phyloP scores from a whole-genome alignment of 2,888 invertebrate genomes.

The Tryphoninae sp. region DNA sequence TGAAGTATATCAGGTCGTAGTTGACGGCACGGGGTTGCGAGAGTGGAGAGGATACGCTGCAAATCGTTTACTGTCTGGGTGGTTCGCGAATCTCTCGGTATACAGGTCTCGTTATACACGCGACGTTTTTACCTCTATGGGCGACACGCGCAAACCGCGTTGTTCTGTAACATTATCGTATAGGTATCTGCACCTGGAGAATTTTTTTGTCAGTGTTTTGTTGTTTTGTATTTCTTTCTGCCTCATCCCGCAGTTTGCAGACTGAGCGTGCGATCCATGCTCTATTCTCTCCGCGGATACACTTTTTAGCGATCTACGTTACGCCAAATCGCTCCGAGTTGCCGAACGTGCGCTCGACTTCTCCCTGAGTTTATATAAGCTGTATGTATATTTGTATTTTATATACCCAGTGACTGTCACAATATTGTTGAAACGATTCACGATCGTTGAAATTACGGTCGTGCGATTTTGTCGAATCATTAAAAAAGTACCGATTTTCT shows the following conservation, averaged over 20 bases:
- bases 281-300: background rate
- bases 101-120: background rate
- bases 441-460: background rate
- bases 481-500: background rate
- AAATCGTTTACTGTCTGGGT: background rate
- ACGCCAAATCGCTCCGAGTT: slow-evolving; percentile 36
- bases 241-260: slow-evolving; percentile 20
- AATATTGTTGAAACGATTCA: slow-evolving; percentile 3
- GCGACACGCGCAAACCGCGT: background rate
- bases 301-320: slow-evolving; percentile 36
- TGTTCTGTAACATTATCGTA: background rate
- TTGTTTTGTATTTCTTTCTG: slow-evolving; percentile 21
- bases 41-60: background rate
- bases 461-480: background rate
- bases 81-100: background rate
- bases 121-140: background rate
- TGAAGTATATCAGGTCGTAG: too few relatives aligned
- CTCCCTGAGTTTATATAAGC: background rate
- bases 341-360: background rate
- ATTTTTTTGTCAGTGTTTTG: background rate
- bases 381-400: background rate
- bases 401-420: slow-evolving; percentile 18
- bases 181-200: background rate
- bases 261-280: background rate
- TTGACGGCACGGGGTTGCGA: too few relatives aligned